A percentile compares a stretch with the other conserved stretches of the same genome.
phyloP scores from a whole-genome alignment of 2,888 invertebrate species.

The Orthosia cruda region DNA sequence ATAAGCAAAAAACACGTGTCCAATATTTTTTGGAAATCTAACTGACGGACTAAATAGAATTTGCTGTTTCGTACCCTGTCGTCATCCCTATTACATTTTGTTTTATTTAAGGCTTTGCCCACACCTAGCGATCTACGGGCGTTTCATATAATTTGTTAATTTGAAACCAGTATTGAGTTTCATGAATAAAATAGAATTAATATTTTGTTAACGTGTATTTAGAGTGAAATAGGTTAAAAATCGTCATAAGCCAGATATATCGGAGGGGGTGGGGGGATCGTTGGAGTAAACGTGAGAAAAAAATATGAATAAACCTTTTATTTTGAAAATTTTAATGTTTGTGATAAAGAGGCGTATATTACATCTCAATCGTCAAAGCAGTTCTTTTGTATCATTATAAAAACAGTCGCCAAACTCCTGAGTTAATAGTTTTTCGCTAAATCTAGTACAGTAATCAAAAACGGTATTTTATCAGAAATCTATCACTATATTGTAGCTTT shows the following conservation, averaged over 20 bases:
- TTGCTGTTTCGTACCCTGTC: too few species aligned
- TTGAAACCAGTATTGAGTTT: slow-evolving; percentile 24
- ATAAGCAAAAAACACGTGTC: too few species aligned
- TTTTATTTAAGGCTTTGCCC: slow-evolving; percentile 65
- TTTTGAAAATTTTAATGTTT: slow-evolving; percentile 40
- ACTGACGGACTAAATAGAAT: too few species aligned
- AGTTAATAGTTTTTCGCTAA: slow-evolving; percentile 27
- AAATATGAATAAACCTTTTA: slow-evolving; percentile 33
- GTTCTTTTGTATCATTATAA: slow-evolving; percentile 32
- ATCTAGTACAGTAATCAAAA: slow-evolving; percentile 46
- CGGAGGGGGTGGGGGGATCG: not conserved
- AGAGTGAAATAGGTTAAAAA: slow-evolving; percentile 17
- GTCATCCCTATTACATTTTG: slow-evolving; percentile 46
- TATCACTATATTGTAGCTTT: slow-evolving; percentile 48
- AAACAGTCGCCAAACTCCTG: slow-evolving; percentile 36
- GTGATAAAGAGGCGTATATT: slow-evolving; percentile 20
- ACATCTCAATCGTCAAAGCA: slow-evolving; percentile 50
- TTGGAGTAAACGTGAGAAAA: slow-evolving; percentile 15
- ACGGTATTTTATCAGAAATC: slow-evolving; percentile 39
- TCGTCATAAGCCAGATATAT: slow-evolving; percentile 25
- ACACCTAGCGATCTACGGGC: slow-evolving; percentile 70
- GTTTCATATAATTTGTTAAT: slow-evolving; percentile 38
- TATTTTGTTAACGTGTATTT: slow-evolving; percentile 7
- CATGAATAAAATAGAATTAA: slow-evolving; percentile 25
- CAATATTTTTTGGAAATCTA: too few species aligned